Conservation (phyloP, 2,797 vertebrate species). For the Enteromius unitaeniatus region DNA sequence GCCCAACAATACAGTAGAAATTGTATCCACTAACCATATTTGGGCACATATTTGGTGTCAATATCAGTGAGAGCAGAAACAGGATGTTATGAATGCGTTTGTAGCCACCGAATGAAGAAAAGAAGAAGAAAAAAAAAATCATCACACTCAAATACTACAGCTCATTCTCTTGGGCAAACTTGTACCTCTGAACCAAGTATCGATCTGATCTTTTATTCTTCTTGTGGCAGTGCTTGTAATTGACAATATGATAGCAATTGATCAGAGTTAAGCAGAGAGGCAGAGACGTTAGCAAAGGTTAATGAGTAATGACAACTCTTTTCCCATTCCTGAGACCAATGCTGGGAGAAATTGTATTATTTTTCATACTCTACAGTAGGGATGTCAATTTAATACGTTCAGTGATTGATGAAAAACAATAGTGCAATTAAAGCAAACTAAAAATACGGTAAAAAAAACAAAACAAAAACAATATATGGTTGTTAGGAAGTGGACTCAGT, state of each 20-base stretch:
- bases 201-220: conserved; percentile 20
- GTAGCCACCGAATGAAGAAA: conserved; percentile 7
- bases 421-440: not conserved
- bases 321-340: not conserved
- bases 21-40: conserved; percentile 6
- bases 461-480: no score
- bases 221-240: conserved; percentile 12
- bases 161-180: conserved; percentile 30
- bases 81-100: conserved; percentile 32
- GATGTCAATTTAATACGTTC: not conserved
- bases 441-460: no score
- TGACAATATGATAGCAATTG: conserved; percentile 36
- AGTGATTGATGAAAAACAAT: not conserved
- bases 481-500: no score
- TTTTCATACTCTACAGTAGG: not conserved
- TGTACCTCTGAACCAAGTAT: conserved; percentile 37
- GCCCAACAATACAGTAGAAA: conserved; percentile 17
- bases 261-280: not conserved
- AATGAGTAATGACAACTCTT: conserved; percentile 7
- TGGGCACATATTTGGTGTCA: conserved; percentile 21
- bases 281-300: conserved; percentile 15
- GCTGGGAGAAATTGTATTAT: not conserved
- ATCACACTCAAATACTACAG: conserved; percentile 1
- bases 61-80: not conserved
- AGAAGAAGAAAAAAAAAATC: not conserved